These are phyloP conservation scores for Hestina assimilis DNA, from an alignment of 1,140 invertebrate genomes.

Conservation along the genomic window DNA sequence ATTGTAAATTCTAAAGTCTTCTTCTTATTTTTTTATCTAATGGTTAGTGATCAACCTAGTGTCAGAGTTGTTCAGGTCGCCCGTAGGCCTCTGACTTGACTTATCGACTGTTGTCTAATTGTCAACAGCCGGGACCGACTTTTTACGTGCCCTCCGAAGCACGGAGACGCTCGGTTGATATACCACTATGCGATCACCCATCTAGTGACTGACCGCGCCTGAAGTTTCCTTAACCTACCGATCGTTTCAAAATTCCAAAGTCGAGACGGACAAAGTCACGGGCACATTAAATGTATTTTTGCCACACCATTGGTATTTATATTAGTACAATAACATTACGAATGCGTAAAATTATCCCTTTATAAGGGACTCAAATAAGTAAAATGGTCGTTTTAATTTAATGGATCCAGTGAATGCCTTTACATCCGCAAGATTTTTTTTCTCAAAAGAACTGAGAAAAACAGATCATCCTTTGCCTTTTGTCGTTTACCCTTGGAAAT, in stretches of 20 bases:
- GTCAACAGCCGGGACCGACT: too few species aligned
- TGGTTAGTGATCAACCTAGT: too few species aligned
- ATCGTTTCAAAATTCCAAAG: not conserved
- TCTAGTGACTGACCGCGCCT: too few species aligned
- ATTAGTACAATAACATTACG: not conserved
- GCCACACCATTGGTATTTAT: constrained; percentile 3
- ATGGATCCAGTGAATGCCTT: constrained; percentile 19
- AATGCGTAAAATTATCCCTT: constrained; percentile 9
- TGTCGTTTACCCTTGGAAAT: constrained; percentile 15
- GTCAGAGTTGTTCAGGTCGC: too few species aligned
- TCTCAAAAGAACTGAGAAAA: constrained; percentile 13
- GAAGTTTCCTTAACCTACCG: too few species aligned
- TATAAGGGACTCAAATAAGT: constrained; percentile 14
- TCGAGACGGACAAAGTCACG: not conserved
- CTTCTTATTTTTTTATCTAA: too few species aligned
- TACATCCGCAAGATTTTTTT: constrained; percentile 22
- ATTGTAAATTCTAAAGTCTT: too few species aligned
- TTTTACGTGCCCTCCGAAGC: too few species aligned
- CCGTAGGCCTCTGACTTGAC: too few species aligned
- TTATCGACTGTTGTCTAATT: too few species aligned
- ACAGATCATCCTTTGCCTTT: constrained; percentile 23
- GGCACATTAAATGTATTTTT: not conserved
- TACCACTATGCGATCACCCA: too few species aligned
- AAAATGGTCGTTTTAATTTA: constrained; percentile 27
- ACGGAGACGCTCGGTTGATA: too few species aligned